Conservation (phyloP, 2,888 invertebrate genomes). For the Caradrina clavipalpis region DNA sequence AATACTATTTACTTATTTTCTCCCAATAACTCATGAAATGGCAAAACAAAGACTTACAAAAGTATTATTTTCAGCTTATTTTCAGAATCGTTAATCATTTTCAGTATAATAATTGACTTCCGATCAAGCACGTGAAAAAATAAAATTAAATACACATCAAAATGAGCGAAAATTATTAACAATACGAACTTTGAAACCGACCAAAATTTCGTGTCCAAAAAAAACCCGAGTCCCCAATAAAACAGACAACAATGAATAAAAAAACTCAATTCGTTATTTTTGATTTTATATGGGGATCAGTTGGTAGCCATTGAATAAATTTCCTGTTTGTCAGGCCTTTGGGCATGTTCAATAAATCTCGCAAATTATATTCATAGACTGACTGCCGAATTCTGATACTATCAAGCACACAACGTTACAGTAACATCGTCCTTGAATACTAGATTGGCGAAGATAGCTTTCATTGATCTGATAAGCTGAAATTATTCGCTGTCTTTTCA, state of each 20-base stretch:
- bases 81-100: background rate
- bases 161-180: background rate
- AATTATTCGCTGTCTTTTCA: conserved; percentile 43
- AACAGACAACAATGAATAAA: conserved; percentile 55
- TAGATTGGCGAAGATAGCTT: conserved; percentile 55
- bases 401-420: conserved; percentile 50
- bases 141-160: background rate
- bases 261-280: conserved; percentile 62
- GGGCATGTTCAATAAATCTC: conserved; percentile 56
- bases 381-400: conserved; percentile 53
- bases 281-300: conserved; percentile 61
- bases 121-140: background rate
- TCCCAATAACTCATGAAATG: too few relatives aligned
- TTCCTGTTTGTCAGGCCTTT: conserved; percentile 54
- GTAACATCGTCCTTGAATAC: conserved; percentile 52
- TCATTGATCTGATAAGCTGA: conserved; percentile 48
- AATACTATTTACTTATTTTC: too few relatives aligned
- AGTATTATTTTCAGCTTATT: too few relatives aligned
- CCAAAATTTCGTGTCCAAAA: conserved; percentile 34
- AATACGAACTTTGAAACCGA: conserved; percentile 4
- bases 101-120: background rate
- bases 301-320: conserved; percentile 65
- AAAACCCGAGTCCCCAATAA: conserved; percentile 56
- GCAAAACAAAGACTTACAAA: too few relatives aligned
- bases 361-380: conserved; percentile 64